These are phyloP conservation scores for Anthoscopus minutus DNA, from an alignment of 2,113 vertebrate species.

Conservation along the genomic window DNA sequence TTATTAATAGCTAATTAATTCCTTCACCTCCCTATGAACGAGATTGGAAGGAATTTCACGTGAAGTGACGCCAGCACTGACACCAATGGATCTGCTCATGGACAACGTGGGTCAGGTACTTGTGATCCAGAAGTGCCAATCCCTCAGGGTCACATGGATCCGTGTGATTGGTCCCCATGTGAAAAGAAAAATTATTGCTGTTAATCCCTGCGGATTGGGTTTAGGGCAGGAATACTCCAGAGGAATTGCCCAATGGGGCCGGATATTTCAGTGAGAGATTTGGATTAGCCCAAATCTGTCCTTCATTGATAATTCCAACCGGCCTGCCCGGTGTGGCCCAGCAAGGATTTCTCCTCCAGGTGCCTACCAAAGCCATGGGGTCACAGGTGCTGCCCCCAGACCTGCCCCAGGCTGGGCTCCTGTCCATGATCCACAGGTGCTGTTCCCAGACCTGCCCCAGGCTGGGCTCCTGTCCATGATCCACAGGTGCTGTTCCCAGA, in stretches of 20 bases:
- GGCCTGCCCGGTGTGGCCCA: not conserved
- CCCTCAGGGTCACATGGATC: not conserved
- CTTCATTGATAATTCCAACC: not conserved
- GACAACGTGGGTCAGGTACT: not conserved
- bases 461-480: not conserved
- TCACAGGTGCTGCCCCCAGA: not conserved
- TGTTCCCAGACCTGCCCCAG: not conserved
- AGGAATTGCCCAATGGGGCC: not conserved
- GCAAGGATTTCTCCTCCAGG: not conserved
- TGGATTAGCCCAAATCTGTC: not conserved
- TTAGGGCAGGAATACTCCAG: not conserved
- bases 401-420: not conserved
- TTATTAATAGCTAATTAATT: slow-evolving; percentile 48
- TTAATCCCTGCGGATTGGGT: not conserved
- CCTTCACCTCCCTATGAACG: not conserved
- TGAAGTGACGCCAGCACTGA: not conserved
- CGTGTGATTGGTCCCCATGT: not conserved
- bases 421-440: not conserved
- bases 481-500: not conserved
- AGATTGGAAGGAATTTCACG: slow-evolving; percentile 40
- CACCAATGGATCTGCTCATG: not conserved
- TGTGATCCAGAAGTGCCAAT: not conserved
- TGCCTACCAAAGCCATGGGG: not conserved
- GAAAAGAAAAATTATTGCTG: not conserved
- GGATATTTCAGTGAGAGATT: not conserved